phyloP scores from a whole-genome alignment of 2,113 vertebrate genomes.

The Astatoreochromis straeleni region DNA sequence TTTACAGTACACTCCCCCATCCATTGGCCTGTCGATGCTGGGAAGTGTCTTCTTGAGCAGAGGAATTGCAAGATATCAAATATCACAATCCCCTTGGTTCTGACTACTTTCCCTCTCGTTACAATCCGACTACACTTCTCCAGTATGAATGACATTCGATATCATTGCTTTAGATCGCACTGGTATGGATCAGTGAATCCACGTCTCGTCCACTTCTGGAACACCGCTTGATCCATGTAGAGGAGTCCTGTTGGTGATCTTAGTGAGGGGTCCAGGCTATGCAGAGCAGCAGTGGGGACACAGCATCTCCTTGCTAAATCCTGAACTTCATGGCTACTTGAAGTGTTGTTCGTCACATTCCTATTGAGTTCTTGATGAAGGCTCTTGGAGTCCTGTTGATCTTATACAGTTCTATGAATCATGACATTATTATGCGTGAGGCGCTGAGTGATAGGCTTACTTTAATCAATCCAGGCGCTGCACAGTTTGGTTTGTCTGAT shows the following conservation, averaged over 20 bases:
- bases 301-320: neutral
- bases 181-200: neutral
- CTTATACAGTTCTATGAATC: accelerated
- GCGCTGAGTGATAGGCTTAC: neutral
- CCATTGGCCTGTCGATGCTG: accelerated
- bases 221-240: neutral
- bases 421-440: neutral
- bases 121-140: neutral
- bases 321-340: neutral
- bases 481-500: neutral
- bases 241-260: neutral
- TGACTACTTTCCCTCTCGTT: accelerated
- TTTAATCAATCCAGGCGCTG: neutral
- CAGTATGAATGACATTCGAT: neutral
- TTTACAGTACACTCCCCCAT: neutral
- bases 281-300: neutral
- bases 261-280: neutral
- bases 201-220: neutral
- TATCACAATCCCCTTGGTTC: neutral
- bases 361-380: neutral
- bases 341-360: neutral
- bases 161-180: neutral
- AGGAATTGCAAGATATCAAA: neutral
- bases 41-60: neutral
- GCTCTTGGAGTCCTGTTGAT: neutral